These are phyloP conservation scores for Brachystomella parvula DNA, from an alignment of 1,140 invertebrate species.

Conservation along the genomic window DNA sequence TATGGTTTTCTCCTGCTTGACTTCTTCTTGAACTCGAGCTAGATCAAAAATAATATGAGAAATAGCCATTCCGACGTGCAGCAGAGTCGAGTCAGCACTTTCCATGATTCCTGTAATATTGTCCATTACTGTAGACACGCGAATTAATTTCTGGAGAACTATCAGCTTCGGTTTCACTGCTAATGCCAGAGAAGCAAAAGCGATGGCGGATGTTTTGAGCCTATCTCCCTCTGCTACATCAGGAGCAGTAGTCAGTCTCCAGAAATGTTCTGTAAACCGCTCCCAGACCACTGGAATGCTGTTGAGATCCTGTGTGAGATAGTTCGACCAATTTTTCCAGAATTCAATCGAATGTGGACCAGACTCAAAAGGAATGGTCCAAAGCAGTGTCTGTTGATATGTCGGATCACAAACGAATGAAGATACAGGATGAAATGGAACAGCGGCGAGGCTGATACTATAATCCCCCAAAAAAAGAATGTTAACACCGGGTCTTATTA, in stretches of 20 bases:
- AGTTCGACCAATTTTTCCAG: not conserved
- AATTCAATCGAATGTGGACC: not conserved
- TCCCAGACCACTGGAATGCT: not conserved
- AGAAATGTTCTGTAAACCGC: not conserved
- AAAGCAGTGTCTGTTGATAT: not conserved
- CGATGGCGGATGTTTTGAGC: not conserved
- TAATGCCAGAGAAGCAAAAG: not conserved
- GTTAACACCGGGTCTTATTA: no score
- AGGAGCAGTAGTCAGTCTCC: not conserved
- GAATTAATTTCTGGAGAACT: no score
- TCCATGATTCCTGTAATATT: no score
- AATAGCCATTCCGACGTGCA: not conserved
- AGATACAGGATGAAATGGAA: not conserved
- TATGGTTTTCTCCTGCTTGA: not conserved
- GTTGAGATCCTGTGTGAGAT: not conserved
- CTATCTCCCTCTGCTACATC: not conserved
- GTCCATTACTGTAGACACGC: no score
- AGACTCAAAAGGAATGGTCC: not conserved
- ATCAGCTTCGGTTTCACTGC: not conserved
- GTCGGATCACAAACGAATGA: not conserved
- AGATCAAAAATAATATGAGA: not conserved
- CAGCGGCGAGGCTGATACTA: not conserved
- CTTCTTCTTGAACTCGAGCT: not conserved
- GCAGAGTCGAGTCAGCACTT: no score
- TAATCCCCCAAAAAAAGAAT: no score